Conservation (phyloP, 2,113 vertebrate species). For the Numenius arquata region DNA sequence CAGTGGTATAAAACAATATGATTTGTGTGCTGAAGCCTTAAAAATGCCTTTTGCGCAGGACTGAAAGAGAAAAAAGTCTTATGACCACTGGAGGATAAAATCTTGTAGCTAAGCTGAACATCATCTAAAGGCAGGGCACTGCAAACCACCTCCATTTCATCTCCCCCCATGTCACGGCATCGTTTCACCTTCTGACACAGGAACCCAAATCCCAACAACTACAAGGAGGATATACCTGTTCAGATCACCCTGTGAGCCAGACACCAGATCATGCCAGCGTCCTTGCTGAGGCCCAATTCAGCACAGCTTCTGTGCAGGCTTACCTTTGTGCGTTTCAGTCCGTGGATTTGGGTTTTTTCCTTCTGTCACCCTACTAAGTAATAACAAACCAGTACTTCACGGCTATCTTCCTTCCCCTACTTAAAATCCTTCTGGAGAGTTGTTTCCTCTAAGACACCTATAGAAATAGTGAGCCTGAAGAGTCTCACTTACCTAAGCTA, state of each 20-base stretch:
- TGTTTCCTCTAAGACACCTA: background rate
- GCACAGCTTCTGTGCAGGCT: background rate
- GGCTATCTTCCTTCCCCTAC: background rate
- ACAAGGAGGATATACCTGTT: background rate
- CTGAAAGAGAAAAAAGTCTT: background rate
- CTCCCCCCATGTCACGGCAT: background rate
- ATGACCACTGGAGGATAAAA: background rate
- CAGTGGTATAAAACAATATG: background rate
- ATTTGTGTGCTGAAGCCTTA: background rate
- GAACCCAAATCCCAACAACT: background rate
- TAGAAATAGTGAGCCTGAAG: background rate
- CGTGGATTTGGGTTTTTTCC: background rate
- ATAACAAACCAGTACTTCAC: background rate
- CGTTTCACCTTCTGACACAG: background rate
- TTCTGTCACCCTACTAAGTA: background rate
- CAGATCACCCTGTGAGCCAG: background rate
- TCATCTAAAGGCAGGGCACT: background rate
- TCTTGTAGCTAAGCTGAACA: background rate
- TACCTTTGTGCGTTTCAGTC: background rate
- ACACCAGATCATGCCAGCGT: background rate
- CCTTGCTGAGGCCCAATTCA: background rate
- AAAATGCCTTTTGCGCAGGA: background rate
- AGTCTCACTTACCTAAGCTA: background rate
- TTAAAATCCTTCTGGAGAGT: background rate
- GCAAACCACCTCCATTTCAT: background rate